Evolutionary conservation across 1,140 invertebrate genomes (phyloP), one percentile per base, ranked within the genome.

Genomic region (Drosophila nigrodunni): DNA sequence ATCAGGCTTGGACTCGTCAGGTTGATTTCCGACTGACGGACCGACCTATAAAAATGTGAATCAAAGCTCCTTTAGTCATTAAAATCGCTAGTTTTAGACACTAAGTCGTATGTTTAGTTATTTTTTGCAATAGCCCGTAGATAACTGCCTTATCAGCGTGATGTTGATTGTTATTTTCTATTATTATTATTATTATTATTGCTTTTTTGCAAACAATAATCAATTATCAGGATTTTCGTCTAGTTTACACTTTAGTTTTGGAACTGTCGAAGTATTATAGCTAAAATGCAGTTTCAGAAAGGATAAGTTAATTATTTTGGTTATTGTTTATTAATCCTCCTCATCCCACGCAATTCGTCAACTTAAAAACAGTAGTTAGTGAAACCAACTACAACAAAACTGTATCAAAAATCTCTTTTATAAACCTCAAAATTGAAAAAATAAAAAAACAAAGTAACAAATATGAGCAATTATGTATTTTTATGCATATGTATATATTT

Each of bases 21-120:
- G 13, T 47, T 15, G 50, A 18, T 34, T 46, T 57, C 37, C 50
- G 57, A 41, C 46, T 54, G 7, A 9, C 39, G 67, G 39, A 57
- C 68, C 44, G 61, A 72, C 55, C 60, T 66, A 76, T 67, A 74
- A 46, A 86, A 86, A 77, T 78, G 80, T 80, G 74, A 88, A 88
- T 87, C 83, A 87, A 87, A 87, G 79, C 82, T 87, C 83, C 83
- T 88, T 88, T 88, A 88, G 77, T 83, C 64, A 67, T 62, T 73
- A 78, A 88, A 37, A 62, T 52, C 69, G 72, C 46, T 87, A 86
- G 82, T 78, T 87, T 43, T 85, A 85, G 64, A n/a, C 13, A 66
- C 69, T 85, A 82, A 87, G 82, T 82, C 65, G 68, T 86, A 82
- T 49, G 43, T 75, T 79, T 82, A 86, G 75, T 76, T 73, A 68